Conservation (phyloP, 2,113 vertebrate genomes). For the Calonectris borealis region DNA sequence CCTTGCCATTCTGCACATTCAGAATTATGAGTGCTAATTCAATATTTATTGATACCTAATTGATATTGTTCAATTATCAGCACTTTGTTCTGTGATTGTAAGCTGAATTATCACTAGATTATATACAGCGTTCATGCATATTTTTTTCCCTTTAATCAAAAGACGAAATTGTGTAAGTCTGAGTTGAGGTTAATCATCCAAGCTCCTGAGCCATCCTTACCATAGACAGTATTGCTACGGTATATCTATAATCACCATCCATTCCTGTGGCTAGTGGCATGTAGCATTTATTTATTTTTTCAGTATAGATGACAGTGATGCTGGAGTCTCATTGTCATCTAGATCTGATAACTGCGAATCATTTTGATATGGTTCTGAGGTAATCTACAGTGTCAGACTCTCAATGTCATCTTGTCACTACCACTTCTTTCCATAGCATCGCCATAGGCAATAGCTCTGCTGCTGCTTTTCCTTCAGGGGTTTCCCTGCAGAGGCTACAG, state of each 20-base stretch:
- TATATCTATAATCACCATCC: not conserved
- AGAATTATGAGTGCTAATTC: not conserved
- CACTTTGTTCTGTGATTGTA: not conserved
- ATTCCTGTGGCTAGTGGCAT: conserved; percentile 5
- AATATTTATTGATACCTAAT: not conserved
- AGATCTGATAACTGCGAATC: conserved; percentile 46
- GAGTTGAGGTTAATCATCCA: not conserved
- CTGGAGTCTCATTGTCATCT: conserved; percentile 46
- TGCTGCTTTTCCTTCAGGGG: not conserved
- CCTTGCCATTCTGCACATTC: not conserved
- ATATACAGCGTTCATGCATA: not conserved
- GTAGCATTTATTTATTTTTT: conserved; percentile 48
- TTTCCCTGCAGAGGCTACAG: not conserved
- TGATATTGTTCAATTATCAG: not conserved
- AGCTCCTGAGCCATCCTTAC: not conserved
- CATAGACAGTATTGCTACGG: not conserved
- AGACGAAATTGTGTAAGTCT: not conserved
- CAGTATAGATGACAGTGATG: conserved; percentile 40
- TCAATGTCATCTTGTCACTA: conserved; percentile 59
- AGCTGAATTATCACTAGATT: not conserved
- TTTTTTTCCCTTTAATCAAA: not conserved
- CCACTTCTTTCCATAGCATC: not conserved
- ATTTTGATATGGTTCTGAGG: conserved; percentile 58
- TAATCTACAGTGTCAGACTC: conserved; percentile 60
- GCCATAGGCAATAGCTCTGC: conserved; percentile 33